Base-by-base conservation (phyloP, 2,888 invertebrate genomes). In the Cheilosia vernalis region DNA sequence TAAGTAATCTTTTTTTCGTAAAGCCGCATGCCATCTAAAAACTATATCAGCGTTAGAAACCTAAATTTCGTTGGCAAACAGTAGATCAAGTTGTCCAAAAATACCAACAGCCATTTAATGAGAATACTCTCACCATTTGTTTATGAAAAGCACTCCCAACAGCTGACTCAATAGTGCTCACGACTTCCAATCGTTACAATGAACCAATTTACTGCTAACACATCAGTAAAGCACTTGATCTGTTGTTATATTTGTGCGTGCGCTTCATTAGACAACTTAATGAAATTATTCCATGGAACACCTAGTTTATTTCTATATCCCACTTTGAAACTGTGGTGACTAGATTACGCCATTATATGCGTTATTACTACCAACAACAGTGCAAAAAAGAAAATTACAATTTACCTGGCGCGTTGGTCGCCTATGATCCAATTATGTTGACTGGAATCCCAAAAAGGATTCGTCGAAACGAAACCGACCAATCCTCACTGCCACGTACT, bases 401-500 rank as follows among this genome's bases (percentile, higher is more conserved):
- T 84, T 80, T 80, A 84, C 84, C 84, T 84, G 67, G 15, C 27
- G 44, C 24, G 47, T 61, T 80, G 42, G 74, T 84, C 30, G 9
- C 80, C 80, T 66, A 21, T 49, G 67, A 51, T 76, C 74, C 70
- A 84, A 80, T 80, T 84, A 80, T 56, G 55, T 19, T 70, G 56
- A 49, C 70, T 55, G 74, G 74, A 74, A 80, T 76, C 69, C 73
- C 47, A 44, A 78, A 74, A 69, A 67, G 72, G 67, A 84, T 74
- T 74, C 69, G 40, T 27, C 40, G 56, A 64, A 64, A 79, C 42
- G 56, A 30, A 49, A 53, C 66, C 61, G 60, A 27, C 42, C 42
- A 60, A 64, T 17, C 44, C 40, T 37, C 60, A 47, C 67, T 37
- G 60, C 60, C 63, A 69, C 69, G 49, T 61, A 66, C 60, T 84